These are phyloP conservation scores for Caerostris extrusa DNA, from an alignment of 1,140 invertebrate genomes.

Conservation along the genomic window DNA sequence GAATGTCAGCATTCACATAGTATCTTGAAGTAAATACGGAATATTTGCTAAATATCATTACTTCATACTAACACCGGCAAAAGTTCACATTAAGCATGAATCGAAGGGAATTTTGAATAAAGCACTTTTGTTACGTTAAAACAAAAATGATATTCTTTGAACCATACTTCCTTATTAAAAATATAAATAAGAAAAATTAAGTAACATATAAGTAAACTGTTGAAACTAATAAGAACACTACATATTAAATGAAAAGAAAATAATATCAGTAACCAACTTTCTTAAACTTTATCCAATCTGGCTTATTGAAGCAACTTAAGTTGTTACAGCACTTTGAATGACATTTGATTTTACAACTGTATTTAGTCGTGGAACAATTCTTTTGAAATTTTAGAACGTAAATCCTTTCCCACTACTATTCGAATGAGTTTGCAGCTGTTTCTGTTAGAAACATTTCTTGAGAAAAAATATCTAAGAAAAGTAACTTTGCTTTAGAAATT, in stretches of 20 bases:
- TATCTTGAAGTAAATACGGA: background rate
- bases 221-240: background rate
- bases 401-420: background rate
- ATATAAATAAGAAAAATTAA: background rate
- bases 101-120: background rate
- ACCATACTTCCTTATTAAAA: background rate
- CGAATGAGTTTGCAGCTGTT: background rate
- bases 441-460: too few relatives aligned
- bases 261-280: background rate
- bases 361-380: background rate
- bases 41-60: background rate
- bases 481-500: too few relatives aligned
- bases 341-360: background rate
- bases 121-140: background rate
- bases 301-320: background rate
- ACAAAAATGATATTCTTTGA: background rate
- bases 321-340: background rate
- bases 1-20: too few relatives aligned
- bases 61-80: background rate
- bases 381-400: background rate
- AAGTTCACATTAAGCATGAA: background rate
- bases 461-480: too few relatives aligned
- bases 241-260: background rate
- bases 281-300: background rate
- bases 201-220: background rate